A percentile compares a stretch with the other conserved stretches of the same genome.
These are phyloP conservation scores for Rallus limicola DNA, from an alignment of 2,113 vertebrate genomes.

Conservation along the genomic window DNA sequence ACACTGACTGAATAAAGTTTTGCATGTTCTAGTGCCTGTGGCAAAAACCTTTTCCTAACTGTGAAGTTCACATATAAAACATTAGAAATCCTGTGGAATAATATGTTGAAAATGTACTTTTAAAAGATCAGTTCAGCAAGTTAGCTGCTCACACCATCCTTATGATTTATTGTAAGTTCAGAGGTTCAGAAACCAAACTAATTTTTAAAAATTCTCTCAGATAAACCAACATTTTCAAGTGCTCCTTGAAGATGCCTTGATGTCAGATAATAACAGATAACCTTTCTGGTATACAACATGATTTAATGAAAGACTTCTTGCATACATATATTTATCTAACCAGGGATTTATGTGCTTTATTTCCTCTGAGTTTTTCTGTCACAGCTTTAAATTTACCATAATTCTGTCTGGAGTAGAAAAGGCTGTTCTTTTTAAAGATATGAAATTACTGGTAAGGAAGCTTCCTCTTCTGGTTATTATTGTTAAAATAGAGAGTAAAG, in stretches of 20 bases:
- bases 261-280: background rate
- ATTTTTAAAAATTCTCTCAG: background rate
- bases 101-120: conserved; percentile 17
- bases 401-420: background rate
- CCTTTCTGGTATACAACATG: background rate
- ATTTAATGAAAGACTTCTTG: background rate
- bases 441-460: background rate
- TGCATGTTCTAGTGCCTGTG: background rate
- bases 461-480: background rate
- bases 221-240: background rate
- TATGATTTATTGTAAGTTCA: background rate
- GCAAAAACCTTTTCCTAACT: background rate
- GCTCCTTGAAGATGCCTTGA: background rate
- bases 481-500: background rate
- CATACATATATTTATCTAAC: background rate
- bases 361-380: background rate
- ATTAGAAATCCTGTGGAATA: conserved; percentile 2
- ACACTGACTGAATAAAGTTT: background rate
- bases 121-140: background rate
- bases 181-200: background rate
- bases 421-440: background rate
- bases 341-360: background rate
- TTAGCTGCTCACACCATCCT: background rate
- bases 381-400: background rate
- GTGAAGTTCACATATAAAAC: background rate